Evolutionary conservation across 2,888 invertebrate genomes (phyloP), one percentile per base, ranked within the genome.

Genomic region (Pristionchus fissidentatus): DNA sequence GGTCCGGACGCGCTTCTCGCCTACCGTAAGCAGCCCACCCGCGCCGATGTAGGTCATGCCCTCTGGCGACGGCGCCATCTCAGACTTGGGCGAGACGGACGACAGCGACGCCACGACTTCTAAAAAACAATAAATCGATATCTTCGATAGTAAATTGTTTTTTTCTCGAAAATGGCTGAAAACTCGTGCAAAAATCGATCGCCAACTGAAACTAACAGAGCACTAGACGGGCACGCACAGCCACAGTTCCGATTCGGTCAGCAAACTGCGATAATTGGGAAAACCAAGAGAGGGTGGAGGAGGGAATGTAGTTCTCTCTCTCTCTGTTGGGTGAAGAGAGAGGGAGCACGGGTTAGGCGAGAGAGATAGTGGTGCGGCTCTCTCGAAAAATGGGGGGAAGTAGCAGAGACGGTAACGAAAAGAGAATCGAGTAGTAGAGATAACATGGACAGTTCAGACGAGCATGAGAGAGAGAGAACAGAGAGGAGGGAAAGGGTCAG

Each of bases 1-100:
- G 4, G 80, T 70, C 78, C 89, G 60, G 32, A 57, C 35, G n/a
- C n/a, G n/a, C 41, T 57, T 55, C 79, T 38, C 79, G 0, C 49
- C 49, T 19, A 49, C 32, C 5, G 75, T 29, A 8, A 41, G 46
- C n/a, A 29, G 70, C 41, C 3, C 41, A 55, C 29, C 19, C 19
- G 2, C 38, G 8, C 70, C 70, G n/a, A 70, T 38, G 26, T 70
- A 70, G 1, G 70, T 70, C 70, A 70, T 70, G 29, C 62, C 49
- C 32, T 77, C 49, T 15, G 75, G 75, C 10, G 75, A 77, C 0
- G 19, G 32, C 8, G 70, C 70, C 15, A 19, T 32, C 32, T 77
- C 75, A 26, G 75, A 77, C 10, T 77, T 26, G 22, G 75, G 75
- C 0, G 75, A 77, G 32, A 77, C 29, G 13, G 75, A 77, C 10